Evolutionary conservation across 2,888 invertebrate species (phyloP).

Genomic region (Thera obeliscata): DNA sequence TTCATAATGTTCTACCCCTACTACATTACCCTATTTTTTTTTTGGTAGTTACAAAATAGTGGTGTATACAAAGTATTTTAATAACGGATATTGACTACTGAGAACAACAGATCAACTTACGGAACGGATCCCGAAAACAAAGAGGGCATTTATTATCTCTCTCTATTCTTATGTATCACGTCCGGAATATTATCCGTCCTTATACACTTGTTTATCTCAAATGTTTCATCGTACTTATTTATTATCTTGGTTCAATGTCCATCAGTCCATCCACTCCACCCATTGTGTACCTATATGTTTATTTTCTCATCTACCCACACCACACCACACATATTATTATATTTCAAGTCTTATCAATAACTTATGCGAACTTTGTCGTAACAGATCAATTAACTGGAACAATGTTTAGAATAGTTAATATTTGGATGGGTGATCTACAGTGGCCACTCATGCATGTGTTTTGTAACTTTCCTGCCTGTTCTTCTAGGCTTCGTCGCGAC

Average conservation of each 20-base stretch:
- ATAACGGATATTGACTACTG: too few relatives aligned
- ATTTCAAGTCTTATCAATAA: not conserved
- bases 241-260: constrained; percentile 6
- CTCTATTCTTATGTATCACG: not conserved
- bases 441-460: not conserved
- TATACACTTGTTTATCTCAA: constrained; percentile 1
- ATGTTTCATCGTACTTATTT: not conserved
- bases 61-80: too few relatives aligned
- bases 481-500: too few relatives aligned
- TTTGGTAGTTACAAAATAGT: too few relatives aligned
- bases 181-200: not conserved
- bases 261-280: not conserved
- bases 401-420: not conserved
- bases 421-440: not conserved
- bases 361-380: not conserved
- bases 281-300: not conserved
- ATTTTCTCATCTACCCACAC: too few relatives aligned
- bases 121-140: not conserved
- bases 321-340: too few relatives aligned
- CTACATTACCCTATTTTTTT: too few relatives aligned
- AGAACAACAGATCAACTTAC: too few relatives aligned
- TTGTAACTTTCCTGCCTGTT: too few relatives aligned
- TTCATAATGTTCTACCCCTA: too few relatives aligned
- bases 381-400: not conserved
- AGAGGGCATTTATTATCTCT: not conserved